Evolutionary conservation across 1,140 invertebrate genomes (phyloP).

Genomic region (Camponotus pennsylvanicus): DNA sequence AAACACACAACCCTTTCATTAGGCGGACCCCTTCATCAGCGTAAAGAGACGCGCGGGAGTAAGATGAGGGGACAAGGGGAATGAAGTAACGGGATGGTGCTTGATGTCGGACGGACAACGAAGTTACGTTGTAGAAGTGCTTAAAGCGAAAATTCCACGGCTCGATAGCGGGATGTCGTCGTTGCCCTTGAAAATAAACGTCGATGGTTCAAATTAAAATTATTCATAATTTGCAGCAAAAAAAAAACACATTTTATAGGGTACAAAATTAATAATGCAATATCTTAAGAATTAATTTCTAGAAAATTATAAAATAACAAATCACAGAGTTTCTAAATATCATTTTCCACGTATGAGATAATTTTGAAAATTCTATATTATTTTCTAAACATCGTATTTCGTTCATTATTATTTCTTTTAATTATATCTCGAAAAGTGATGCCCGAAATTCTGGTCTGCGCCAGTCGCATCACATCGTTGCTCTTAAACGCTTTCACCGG

Average conservation of each 20-base stretch:
- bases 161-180: slow-evolving; percentile 70
- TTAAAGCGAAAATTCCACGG: slow-evolving; percentile 79
- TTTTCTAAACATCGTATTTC: neutral
- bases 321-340: neutral
- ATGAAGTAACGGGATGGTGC: slow-evolving; percentile 48
- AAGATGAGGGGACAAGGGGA: neutral
- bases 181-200: slow-evolving; percentile 49
- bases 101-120: slow-evolving; percentile 68
- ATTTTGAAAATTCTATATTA: neutral
- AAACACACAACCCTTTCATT: slow-evolving; percentile 84
- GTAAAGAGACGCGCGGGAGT: slow-evolving; percentile 71
- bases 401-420: neutral
- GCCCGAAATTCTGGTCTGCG: neutral
- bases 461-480: neutral
- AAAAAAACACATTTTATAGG: neutral
- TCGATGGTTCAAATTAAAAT: neutral
- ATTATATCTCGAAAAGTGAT: too few relatives aligned
- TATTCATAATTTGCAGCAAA: neutral
- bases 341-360: neutral
- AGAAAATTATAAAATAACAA: neutral
- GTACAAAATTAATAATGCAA: neutral
- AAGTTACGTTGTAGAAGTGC: slow-evolving; percentile 81
- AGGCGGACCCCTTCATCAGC: slow-evolving; percentile 81
- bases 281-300: neutral
- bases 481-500: neutral